Percentiles rank a stretch among this genome's conserved stretches.
phyloP scores from a whole-genome alignment of 2,797 vertebrate genomes.

The Hapalemur alaotrensis region DNA sequence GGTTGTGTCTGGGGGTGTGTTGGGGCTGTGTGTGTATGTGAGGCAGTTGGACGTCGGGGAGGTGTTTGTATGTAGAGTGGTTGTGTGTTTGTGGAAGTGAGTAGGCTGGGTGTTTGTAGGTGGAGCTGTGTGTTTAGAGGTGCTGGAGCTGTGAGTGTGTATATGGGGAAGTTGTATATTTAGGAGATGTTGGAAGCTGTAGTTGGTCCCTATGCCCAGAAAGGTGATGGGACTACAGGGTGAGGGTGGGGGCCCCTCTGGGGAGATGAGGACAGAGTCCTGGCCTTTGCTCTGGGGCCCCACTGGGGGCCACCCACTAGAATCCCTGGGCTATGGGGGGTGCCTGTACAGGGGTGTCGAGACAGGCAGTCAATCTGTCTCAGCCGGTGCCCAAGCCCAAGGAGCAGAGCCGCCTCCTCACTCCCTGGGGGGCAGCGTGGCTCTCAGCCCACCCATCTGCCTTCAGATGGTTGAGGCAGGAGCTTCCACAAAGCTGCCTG shows the following conservation, averaged over 20 bases:
- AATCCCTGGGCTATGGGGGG: not conserved
- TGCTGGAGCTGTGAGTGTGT: not conserved
- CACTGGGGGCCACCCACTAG: not conserved
- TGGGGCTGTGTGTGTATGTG: not conserved
- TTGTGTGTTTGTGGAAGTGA: not conserved
- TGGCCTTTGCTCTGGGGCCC: not conserved
- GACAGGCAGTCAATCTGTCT: conserved; percentile 68
- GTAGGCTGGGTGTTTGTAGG: not conserved
- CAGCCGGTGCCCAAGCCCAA: conserved; percentile 43
- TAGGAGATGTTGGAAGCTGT: not conserved
- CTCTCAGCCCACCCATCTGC: conserved; percentile 74
- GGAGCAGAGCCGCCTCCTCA: conserved; percentile 48
- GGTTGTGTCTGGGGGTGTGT: not conserved
- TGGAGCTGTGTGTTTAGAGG: not conserved
- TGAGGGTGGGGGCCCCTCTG: not conserved
- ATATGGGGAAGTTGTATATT: not conserved
- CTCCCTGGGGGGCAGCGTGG: conserved; percentile 32
- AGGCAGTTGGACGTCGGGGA: not conserved
- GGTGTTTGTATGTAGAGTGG: not conserved
- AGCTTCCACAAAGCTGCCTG: conserved; percentile 78
- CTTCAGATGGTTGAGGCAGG: conserved; percentile 74
- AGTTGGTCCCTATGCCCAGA: not conserved
- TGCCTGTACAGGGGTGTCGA: not conserved
- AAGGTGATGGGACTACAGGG: accelerated
- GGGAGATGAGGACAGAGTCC: not conserved